A percentile compares a stretch with the other conserved stretches of the same genome.
Evolutionary conservation across 2,797 vertebrate genomes (phyloP).

Genomic region (Siniperca obscura): DNA sequence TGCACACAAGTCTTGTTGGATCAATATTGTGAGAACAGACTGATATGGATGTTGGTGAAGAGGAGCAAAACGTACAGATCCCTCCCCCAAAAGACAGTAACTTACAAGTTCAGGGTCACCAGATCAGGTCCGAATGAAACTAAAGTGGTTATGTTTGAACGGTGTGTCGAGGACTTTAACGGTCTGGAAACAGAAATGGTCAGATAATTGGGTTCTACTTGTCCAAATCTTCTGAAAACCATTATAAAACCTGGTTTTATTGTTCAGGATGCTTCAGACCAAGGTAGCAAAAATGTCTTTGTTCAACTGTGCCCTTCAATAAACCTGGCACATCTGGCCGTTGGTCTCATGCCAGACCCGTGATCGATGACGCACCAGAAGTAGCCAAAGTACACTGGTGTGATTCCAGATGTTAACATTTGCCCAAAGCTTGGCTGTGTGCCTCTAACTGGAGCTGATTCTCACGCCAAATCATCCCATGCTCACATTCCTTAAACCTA

Average conservation of each 20-base stretch:
- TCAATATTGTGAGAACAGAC: neutral
- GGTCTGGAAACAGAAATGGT: neutral
- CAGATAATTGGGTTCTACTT: neutral
- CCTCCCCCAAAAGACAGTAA: too few species aligned
- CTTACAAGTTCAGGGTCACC: too few species aligned
- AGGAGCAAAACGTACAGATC: too few species aligned
- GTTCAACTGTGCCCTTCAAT: constrained; percentile 4
- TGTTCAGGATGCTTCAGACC: neutral
- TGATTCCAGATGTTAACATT: constrained; percentile 22
- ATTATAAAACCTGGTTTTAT: neutral
- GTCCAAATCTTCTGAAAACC: constrained; percentile 3
- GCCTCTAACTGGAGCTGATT: constrained; percentile 6
- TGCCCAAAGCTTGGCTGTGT: neutral
- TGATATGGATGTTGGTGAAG: too few species aligned
- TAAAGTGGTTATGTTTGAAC: neutral
- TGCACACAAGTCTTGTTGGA: neutral
- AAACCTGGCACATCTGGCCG: neutral
- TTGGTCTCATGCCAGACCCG: neutral
- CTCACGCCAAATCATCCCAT: neutral
- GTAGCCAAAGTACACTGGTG: neutral
- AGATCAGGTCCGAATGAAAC: too few species aligned
- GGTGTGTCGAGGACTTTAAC: too few species aligned
- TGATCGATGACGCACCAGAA: constrained; percentile 20
- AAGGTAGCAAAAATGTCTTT: neutral
- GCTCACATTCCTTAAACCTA: neutral